phyloP scores from a whole-genome alignment of 2,888 invertebrate genomes.

The Patella pellucida region DNA sequence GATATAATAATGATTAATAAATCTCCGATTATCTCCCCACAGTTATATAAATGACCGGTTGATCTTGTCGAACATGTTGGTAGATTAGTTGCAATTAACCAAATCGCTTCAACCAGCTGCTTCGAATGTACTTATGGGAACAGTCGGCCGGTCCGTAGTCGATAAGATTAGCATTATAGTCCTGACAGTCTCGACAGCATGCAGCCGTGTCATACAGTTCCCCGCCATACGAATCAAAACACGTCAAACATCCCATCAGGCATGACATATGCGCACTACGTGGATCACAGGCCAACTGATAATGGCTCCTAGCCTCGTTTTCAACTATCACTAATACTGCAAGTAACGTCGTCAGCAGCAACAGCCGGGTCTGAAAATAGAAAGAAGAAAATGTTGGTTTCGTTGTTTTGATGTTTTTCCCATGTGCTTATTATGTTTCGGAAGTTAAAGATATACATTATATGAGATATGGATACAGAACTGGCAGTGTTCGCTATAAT shows the following conservation, averaged over 20 bases:
- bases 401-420: too few relatives aligned
- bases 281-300: conserved; percentile 36
- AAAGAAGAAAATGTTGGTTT: neutral
- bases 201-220: conserved; percentile 39
- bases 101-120: conserved; percentile 38
- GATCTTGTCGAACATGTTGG: too few relatives aligned
- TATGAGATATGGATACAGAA: too few relatives aligned
- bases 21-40: too few relatives aligned
- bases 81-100: neutral
- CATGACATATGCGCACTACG: conserved; percentile 30
- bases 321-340: neutral
- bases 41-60: too few relatives aligned
- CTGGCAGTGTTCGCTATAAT: too few relatives aligned
- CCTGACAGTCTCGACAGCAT: conserved; percentile 38
- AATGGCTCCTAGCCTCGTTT: conserved; percentile 12
- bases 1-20: too few relatives aligned
- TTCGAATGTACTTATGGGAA: conserved; percentile 34
- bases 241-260: conserved; percentile 36
- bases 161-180: conserved; percentile 29
- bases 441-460: too few relatives aligned
- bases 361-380: conserved; percentile 4
- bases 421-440: too few relatives aligned
- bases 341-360: conserved; percentile 1
- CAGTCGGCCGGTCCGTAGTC: conserved; percentile 38
- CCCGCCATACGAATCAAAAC: conserved; percentile 37